Base-by-base conservation (phyloP, 2,797 vertebrate genomes). In the Mormyrus hasselquistii region DNA sequence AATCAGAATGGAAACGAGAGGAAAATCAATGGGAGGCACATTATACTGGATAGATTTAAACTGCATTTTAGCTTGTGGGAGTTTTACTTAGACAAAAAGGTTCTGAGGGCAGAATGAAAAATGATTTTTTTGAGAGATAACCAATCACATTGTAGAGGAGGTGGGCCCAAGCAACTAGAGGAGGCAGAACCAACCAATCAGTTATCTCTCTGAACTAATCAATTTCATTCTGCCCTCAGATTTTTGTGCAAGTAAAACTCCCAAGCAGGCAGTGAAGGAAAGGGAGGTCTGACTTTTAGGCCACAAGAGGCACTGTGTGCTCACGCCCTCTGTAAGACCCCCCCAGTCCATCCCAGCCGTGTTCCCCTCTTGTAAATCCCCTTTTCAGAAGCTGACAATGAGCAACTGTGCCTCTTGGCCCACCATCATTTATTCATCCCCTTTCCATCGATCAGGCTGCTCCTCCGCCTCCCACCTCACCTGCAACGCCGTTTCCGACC, bases 351-450 rank as follows among this genome's bases (percentile, higher is more conserved):
- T 89, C 84, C 59, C 90, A 91, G 91, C 91, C 44, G 86, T 84
- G 79, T 86, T 88, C 87, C 91, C 88, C 88, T 89, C 89, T 6
- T 16, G 59, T 19, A 89, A 76, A 82, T 89, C 86, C 89, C 91
- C 89, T 87, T 89, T 91, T 91, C 87, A 91, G 90, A 91, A 92
- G 90, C 89, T 86, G 89, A 88, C 89, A 86, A 91, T 88, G 88
- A 90, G 85, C 91, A 89, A 82, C 89, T 88, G 91, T 88, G 34
- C 84, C 87, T 87, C 85, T 93, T 89, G 53, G 76, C 86, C 38
- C 88, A 53, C 65, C 59, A 92, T 96, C 79, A 94, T 93, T 95
- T 93, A 96, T 95, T 95, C 93, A 95, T 94, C 90, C 90, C 92
- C 91, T 94, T 93, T 93, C 90, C 92, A 92, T 90, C 90, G 94